Percentiles rank a stretch among this genome's conserved stretches.
Evolutionary conservation across 2,888 invertebrate species (phyloP).

Genomic region (Cephalotes varians): DNA sequence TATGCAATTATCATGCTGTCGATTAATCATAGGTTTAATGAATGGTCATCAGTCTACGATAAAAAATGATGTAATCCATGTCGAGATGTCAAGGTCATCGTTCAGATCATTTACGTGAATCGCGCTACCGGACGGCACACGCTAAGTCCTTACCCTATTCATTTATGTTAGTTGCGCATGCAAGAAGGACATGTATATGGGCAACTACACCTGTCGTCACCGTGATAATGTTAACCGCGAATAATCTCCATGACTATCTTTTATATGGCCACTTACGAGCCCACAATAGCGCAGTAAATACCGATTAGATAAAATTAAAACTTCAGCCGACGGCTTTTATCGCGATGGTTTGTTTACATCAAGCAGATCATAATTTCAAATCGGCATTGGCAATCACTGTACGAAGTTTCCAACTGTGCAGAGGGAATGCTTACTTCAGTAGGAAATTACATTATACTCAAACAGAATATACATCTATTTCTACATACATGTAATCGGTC

Average conservation of each 20-base stretch:
- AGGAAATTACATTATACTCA: constrained; percentile 47
- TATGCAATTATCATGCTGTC: neutral
- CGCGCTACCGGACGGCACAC: constrained; percentile 62
- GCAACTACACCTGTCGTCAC: constrained; percentile 79
- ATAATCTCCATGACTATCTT: constrained; percentile 73
- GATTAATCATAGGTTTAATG: neutral
- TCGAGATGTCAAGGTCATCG: constrained; percentile 67
- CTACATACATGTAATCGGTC: neutral
- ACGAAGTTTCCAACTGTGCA: constrained; percentile 21
- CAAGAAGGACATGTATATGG: constrained; percentile 79
- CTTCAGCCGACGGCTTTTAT: constrained; percentile 71
- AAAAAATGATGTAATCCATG: constrained; percentile 39
- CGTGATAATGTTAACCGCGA: constrained; percentile 76
- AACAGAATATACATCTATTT: constrained; percentile 44
- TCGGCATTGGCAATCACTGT: constrained; percentile 53
- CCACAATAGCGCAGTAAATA: constrained; percentile 77
- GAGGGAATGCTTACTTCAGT: neutral
- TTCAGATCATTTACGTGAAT: constrained; percentile 65
- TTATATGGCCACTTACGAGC: constrained; percentile 73
- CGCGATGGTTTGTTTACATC: constrained; percentile 73
- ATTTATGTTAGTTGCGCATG: constrained; percentile 80
- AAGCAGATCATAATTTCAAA: constrained; percentile 70
- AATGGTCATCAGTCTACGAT: neutral
- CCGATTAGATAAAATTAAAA: constrained; percentile 80
- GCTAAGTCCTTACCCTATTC: constrained; percentile 72